Percentiles rank a stretch among this genome's conserved stretches.
phyloP scores from a whole-genome alignment of 2,888 invertebrate species.

The Prosapia bicincta region DNA sequence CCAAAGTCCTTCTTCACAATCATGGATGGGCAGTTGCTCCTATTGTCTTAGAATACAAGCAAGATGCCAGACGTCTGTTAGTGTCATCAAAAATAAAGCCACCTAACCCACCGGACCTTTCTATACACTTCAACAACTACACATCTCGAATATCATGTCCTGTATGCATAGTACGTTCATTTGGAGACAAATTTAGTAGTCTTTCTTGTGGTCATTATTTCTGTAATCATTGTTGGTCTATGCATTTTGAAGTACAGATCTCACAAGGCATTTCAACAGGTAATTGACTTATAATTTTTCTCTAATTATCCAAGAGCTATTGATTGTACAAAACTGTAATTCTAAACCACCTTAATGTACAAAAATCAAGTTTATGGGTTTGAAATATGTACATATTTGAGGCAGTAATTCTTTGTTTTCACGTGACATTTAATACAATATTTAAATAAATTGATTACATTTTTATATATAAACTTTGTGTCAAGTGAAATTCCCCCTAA shows the following conservation, averaged over 20 bases:
- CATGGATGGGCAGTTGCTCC: conserved; percentile 87
- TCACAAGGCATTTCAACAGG: conserved; percentile 74
- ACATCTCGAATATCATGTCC: conserved; percentile 54
- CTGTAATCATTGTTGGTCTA: conserved; percentile 95
- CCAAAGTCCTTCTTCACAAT: conserved; percentile 88
- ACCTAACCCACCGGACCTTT: conserved; percentile 19
- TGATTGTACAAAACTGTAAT: too few species aligned
- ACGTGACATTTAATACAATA: too few species aligned
- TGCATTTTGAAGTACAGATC: conserved; percentile 95
- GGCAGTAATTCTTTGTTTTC: too few species aligned
- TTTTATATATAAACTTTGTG: too few species aligned
- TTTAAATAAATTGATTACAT: too few species aligned
- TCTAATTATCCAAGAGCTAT: too few species aligned
- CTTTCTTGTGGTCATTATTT: conserved; percentile 90
- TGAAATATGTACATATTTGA: too few species aligned
- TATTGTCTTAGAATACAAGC: conserved; percentile 76
- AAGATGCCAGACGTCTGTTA: conserved; percentile 66
- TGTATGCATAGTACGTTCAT: conserved; percentile 70
- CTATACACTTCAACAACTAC: conserved; percentile 15
- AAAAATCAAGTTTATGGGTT: too few species aligned
- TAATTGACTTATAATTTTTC: too few species aligned
- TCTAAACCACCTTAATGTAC: too few species aligned
- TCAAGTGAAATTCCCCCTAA: too few species aligned
- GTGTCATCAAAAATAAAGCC: conserved; percentile 57
- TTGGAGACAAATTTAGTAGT: conserved; percentile 68